Conservation (phyloP, 2,797 vertebrate species). For the Malurus leucopterus region DNA sequence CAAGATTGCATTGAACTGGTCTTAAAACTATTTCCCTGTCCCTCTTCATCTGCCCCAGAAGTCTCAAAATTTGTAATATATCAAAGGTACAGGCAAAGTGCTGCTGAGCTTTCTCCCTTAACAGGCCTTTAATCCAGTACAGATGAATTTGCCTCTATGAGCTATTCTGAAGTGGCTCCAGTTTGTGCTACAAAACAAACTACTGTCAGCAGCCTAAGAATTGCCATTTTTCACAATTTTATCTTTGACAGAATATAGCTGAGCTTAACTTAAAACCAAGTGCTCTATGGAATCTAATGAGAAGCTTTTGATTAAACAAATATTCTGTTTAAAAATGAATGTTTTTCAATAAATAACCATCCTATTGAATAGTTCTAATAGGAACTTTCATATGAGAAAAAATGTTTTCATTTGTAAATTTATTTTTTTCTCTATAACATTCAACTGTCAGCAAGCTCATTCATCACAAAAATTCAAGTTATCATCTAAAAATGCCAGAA, state of each 20-base stretch:
- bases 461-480: neutral
- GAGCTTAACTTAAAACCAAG: neutral
- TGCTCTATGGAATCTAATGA: neutral
- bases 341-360: neutral
- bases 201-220: neutral
- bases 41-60: neutral
- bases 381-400: neutral
- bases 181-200: neutral
- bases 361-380: neutral
- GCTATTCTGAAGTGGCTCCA: neutral
- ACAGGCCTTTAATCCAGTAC: neutral
- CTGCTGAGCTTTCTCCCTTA: neutral
- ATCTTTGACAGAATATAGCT: neutral
- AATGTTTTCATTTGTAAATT: neutral
- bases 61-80: neutral
- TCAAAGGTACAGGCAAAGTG: neutral
- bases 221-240: neutral
- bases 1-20: neutral
- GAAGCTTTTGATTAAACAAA: neutral
- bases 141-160: neutral
- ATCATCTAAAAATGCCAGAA: neutral
- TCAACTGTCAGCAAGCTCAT: neutral
- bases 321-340: neutral
- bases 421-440: neutral
- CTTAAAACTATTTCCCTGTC: neutral